These are phyloP conservation scores for Hirudo medicinalis DNA, from an alignment of 1,140 invertebrate genomes.

Conservation along the genomic window DNA sequence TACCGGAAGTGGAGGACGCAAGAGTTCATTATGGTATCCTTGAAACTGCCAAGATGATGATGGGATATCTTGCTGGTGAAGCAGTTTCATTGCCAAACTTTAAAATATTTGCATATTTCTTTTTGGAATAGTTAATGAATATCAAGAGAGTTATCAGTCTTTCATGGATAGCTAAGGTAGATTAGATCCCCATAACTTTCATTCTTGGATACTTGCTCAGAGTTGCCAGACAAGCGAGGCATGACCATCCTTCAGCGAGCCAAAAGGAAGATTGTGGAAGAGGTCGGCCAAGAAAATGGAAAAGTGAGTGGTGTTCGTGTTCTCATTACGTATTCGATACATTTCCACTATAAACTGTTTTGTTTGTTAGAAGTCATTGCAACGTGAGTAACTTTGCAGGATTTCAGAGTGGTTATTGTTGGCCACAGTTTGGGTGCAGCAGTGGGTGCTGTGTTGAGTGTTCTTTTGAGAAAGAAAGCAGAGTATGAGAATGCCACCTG, in stretches of 20 bases:
- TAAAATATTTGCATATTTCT: too few relatives aligned
- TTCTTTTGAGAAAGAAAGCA: background rate
- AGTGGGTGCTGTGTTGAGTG: background rate
- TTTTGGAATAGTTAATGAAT: too few relatives aligned
- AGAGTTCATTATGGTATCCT: conserved; percentile 2
- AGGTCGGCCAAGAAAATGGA: background rate
- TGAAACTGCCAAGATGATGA: conserved; percentile 8
- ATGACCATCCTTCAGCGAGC: background rate
- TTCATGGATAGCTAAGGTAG: too few relatives aligned
- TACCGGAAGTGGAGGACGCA: background rate
- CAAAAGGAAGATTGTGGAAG: background rate
- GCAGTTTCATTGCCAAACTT: too few relatives aligned
- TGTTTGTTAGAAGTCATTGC: too few relatives aligned
- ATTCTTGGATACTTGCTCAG: too few relatives aligned
- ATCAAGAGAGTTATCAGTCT: too few relatives aligned
- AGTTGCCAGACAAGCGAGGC: too few relatives aligned
- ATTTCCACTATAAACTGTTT: too few relatives aligned
- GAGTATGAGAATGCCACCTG: background rate
- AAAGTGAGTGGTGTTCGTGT: background rate
- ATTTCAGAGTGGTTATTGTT: background rate
- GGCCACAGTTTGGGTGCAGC: conserved; percentile 1
- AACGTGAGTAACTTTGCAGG: background rate
- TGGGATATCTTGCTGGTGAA: background rate
- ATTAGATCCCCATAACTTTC: too few relatives aligned
- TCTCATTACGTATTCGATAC: too few relatives aligned